Conservation (phyloP, 2,888 invertebrate genomes). For the Fabriciana adippe region DNA sequence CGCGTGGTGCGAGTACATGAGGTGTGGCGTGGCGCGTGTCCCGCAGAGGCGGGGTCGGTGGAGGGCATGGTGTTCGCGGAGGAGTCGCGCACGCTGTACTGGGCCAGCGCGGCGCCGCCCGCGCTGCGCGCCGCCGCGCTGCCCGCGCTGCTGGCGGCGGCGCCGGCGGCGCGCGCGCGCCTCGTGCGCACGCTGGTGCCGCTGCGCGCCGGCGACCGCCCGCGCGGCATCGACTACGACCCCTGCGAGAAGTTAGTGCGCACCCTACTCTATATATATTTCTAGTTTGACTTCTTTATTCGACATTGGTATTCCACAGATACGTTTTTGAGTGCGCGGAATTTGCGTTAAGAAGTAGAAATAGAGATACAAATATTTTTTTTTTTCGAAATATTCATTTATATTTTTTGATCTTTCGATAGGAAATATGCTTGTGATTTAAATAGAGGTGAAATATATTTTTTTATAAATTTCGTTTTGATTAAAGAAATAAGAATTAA, state of each 20-base stretch:
- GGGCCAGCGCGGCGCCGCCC: slow-evolving; percentile 92
- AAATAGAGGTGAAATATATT: no score
- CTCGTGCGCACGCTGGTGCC: slow-evolving; percentile 82
- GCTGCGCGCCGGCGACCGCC: slow-evolving; percentile 87
- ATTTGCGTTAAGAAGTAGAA: no score
- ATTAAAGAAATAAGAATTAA: no score
- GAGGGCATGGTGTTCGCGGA: slow-evolving; percentile 93
- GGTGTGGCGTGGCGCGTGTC: background rate
- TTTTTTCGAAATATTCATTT: no score
- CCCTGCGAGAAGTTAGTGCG: slow-evolving; percentile 83
- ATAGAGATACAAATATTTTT: no score
- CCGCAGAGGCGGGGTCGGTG: slow-evolving; percentile 89
- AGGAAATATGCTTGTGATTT: no score
- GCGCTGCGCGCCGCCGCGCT: slow-evolving; percentile 51
- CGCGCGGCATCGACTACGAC: slow-evolving; percentile 92
- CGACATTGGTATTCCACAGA: no score
- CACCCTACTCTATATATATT: background rate
- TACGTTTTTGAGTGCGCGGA: no score
- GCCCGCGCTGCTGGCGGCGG: slow-evolving; percentile 41
- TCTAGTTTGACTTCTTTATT: background rate
- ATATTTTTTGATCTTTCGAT: no score
- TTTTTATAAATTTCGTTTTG: no score
- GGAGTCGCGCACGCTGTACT: slow-evolving; percentile 87
- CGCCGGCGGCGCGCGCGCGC: slow-evolving; percentile 39
- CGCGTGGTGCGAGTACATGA: background rate